Base-by-base conservation (phyloP, 2,797 vertebrate species). In the Hyperoplus immaculatus region DNA sequence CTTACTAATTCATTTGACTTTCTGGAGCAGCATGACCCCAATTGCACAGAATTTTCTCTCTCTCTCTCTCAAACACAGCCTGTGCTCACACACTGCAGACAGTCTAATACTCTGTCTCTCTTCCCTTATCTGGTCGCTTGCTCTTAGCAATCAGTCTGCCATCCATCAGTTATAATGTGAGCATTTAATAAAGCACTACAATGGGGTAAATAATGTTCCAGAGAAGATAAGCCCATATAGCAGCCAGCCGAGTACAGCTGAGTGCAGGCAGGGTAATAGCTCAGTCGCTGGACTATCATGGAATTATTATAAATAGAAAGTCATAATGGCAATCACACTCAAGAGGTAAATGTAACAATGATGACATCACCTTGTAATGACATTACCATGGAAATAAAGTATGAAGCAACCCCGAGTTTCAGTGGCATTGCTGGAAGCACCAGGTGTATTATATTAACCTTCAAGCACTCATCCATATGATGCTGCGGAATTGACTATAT, bases 101-200 rank as follows among this genome's bases (percentile, higher is more conserved):
- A 29, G n/a, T 58, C 58, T 14, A 62, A 12, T 50, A 53, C 58
- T 65, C 63, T 43, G 65, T 78, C 71, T 78, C 67, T 73, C 68
- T 73, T 77, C 75, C 80, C 86, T 92, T 92, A 91, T 93, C 90
- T 85, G 79, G 55, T 56, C 18, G 21, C 66, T 86, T 86, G 77
- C 85, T 78, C 70, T 86, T 63, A 62, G 75, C 86, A 84, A 87
- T 89, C 85, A 75, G 81, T 70, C 81, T 82, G 80, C 74, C 74
- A 85, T 89, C 90, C 83, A 82, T 89, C 88, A 74, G 80, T 90
- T 76, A 92, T 90, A 88, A 89, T 86, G 83, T 77, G 71, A 69
- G 74, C 86, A 90, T 93, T 93, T 93, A 93, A 93, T 94, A 92
- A 92, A 92, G 89, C 78, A 69, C 59, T 55, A 81, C 70, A 84